These are phyloP conservation scores for Myanophis thanlyinensis DNA, from an alignment of 2,113 vertebrate species.

Conservation along the genomic window DNA sequence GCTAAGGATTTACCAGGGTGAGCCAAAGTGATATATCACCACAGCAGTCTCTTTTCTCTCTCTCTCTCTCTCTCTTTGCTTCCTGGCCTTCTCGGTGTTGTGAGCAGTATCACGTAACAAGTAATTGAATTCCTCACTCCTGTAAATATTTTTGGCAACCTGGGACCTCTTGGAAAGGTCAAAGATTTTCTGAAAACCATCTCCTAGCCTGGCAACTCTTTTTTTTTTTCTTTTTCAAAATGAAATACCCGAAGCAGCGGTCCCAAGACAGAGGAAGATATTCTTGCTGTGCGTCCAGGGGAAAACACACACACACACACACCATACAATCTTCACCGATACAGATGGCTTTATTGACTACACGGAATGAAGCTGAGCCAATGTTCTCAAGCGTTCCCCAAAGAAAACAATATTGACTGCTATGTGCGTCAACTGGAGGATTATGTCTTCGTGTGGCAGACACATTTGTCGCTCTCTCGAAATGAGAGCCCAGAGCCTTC, in stretches of 20 bases:
- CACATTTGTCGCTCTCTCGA: background rate
- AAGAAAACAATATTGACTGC: background rate
- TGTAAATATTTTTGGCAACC: constrained; percentile 59
- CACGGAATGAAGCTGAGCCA: background rate
- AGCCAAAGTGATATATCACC: background rate
- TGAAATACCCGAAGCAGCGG: constrained; percentile 43
- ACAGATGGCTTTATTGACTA: background rate
- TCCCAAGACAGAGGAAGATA: constrained; percentile 30
- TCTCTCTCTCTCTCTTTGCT: background rate
- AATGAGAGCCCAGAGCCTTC: background rate
- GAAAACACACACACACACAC: background rate
- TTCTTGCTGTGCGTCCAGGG: background rate
- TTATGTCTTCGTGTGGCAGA: background rate
- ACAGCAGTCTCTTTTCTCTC: background rate
- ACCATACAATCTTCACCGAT: constrained; percentile 6
- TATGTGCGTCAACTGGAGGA: background rate
- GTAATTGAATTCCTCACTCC: constrained; percentile 67
- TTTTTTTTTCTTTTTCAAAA: constrained; percentile 21
- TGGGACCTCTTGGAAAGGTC: constrained; percentile 59
- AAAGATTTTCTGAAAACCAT: constrained; percentile 47
- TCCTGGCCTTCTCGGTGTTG: constrained; percentile 35
- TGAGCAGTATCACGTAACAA: constrained; percentile 53
- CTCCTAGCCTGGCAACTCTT: constrained; percentile 38
- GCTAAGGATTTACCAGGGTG: background rate
- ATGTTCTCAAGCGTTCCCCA: background rate